A percentile compares a stretch with the other conserved stretches of the same genome.
phyloP scores from a whole-genome alignment of 2,113 vertebrate species.

The Thalassarche chlororhynchos region DNA sequence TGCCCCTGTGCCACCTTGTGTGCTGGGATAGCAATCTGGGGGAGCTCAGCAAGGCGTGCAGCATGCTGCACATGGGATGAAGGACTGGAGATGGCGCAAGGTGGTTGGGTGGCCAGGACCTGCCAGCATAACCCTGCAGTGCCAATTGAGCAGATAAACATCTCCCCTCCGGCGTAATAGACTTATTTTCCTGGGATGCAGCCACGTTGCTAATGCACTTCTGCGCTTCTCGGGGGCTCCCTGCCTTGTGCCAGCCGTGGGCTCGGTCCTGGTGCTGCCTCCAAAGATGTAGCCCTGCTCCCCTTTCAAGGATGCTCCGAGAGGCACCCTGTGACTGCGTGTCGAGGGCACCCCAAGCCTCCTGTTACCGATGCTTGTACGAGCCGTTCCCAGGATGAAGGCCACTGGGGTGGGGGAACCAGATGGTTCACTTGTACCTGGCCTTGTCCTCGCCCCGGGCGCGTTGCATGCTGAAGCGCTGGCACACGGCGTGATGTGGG shows the following conservation, averaged over 20 bases:
- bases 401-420: neutral
- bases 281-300: neutral
- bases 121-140: neutral
- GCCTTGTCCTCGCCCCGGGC: neutral
- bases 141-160: neutral
- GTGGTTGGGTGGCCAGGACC: neutral
- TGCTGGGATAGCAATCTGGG: neutral
- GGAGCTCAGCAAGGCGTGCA: neutral
- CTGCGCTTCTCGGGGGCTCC: neutral
- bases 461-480: fast-evolving
- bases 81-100: neutral
- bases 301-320: neutral
- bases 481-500: fast-evolving
- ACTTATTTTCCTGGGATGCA: neutral
- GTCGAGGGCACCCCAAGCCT: fast-evolving
- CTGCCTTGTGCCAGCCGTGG: neutral
- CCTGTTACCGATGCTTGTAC: fast-evolving
- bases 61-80: neutral
- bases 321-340: neutral
- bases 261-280: neutral
- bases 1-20: neutral
- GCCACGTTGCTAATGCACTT: neutral
- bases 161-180: neutral
- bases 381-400: neutral
- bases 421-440: constrained; percentile 6